Percentiles rank a stretch among this genome's conserved stretches.
Evolutionary conservation across 2,113 vertebrate species (phyloP).

Genomic region (Clarias magur): DNA sequence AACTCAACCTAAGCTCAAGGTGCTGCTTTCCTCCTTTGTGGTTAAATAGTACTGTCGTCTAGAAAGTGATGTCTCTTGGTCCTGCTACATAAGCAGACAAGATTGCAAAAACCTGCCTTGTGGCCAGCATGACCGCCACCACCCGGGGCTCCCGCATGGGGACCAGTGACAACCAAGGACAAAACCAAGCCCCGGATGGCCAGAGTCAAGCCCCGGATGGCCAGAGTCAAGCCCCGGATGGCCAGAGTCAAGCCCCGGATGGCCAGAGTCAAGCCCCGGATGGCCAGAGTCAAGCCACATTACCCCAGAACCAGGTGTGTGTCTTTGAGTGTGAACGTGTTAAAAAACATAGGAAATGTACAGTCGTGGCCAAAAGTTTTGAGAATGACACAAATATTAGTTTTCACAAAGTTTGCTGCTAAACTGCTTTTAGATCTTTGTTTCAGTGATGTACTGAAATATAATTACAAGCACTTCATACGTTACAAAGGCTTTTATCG

Average conservation of each 20-base stretch:
- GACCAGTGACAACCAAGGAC: constrained; percentile 98
- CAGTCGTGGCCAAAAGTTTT: too few species aligned
- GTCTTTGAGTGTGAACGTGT: not conserved
- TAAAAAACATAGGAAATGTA: not conserved
- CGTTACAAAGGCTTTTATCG: too few species aligned
- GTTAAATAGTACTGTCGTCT: constrained; percentile 88
- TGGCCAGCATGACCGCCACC: constrained; percentile 99
- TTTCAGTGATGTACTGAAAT: too few species aligned
- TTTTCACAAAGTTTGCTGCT: too few species aligned
- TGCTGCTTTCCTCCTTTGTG: constrained; percentile 90
- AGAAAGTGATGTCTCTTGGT: constrained; percentile 93
- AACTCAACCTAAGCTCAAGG: constrained; percentile 89
- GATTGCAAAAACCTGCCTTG: constrained; percentile 99
- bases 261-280: constrained; percentile 95
- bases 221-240: constrained; percentile 94
- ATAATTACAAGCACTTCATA: too few species aligned
- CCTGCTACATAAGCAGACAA: constrained; percentile 98
- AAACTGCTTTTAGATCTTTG: too few species aligned
- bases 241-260: constrained; percentile 96
- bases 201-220: constrained; percentile 95
- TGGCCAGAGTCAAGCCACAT: constrained; percentile 92
- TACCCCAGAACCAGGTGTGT: constrained; percentile 95
- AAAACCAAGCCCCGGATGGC: constrained; percentile 95
- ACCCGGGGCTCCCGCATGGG: constrained; percentile 99
- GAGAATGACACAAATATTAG: too few species aligned